These are phyloP conservation scores for Microcaecilia unicolor DNA, from an alignment of 2,797 vertebrate genomes.

Conservation along the genomic window DNA sequence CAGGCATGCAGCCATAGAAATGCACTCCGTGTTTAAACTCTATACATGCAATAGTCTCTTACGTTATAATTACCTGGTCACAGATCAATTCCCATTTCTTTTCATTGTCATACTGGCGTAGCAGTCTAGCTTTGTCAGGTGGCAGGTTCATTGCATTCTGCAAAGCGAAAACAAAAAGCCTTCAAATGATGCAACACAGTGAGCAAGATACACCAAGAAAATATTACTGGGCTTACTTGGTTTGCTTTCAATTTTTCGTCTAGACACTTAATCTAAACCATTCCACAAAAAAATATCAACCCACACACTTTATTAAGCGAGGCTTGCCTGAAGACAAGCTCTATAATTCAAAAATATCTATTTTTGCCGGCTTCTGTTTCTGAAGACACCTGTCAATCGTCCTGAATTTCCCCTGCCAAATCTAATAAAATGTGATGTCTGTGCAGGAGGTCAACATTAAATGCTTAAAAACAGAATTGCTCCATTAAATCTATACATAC, in stretches of 20 bases:
- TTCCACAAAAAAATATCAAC: neutral
- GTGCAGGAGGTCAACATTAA: no score
- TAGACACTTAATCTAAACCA: constrained; percentile 1
- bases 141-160: constrained; percentile 97
- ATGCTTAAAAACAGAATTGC: no score
- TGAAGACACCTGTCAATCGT: no score
- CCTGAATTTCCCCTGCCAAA: no score
- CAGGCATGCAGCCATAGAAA: no score
- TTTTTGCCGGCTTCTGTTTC: neutral
- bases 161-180: constrained; percentile 13
- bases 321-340: neutral
- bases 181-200: no score
- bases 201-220: neutral
- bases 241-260: neutral
- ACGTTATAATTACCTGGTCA: constrained; percentile 86
- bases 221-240: neutral
- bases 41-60: no score
- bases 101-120: constrained; percentile 93
- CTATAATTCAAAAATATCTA: neutral
- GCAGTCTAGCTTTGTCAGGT: constrained; percentile 88
- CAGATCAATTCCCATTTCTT: constrained; percentile 98
- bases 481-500: no score
- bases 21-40: no score
- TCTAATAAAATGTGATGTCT: no score
- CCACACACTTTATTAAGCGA: no score